These are phyloP conservation scores for Enteromius argenteus DNA, from an alignment of 2,797 vertebrate genomes.

Conservation along the genomic window DNA sequence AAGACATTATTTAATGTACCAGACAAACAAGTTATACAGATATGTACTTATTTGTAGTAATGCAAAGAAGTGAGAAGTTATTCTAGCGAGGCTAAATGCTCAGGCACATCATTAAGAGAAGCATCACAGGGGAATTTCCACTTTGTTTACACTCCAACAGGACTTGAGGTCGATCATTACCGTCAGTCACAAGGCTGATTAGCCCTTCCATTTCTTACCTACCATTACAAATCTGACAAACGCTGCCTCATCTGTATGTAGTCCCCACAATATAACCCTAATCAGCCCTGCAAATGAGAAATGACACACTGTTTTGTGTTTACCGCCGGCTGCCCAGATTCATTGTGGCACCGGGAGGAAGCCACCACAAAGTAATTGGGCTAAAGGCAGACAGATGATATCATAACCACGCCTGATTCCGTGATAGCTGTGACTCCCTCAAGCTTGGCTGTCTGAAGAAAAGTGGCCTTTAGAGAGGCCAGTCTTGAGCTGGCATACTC, in stretches of 20 bases:
- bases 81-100: conserved; percentile 48
- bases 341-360: conserved; percentile 23
- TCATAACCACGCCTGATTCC: conserved; percentile 80
- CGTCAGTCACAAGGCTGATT: conserved; percentile 80
- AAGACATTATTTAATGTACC: background rate
- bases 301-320: conserved; percentile 77
- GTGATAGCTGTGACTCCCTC: conserved; percentile 76
- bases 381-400: conserved; percentile 81
- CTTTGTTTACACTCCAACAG: conserved; percentile 68
- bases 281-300: conserved; percentile 72
- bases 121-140: conserved; percentile 63
- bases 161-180: conserved; percentile 69
- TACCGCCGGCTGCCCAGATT: conserved; percentile 51
- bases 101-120: conserved; percentile 64
- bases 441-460: conserved; percentile 70
- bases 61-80: conserved; percentile 21
- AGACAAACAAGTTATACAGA: background rate
- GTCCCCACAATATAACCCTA: conserved; percentile 76
- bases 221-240: conserved; percentile 76
- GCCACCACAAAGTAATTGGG: conserved; percentile 75
- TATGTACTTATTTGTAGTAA: background rate
- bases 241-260: conserved; percentile 75
- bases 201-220: conserved; percentile 69
- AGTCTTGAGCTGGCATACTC: conserved; percentile 70
- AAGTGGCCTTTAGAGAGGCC: conserved; percentile 63